Evolutionary conservation across 2,888 invertebrate species (phyloP).

Genomic region (Eupithecia subumbrata): DNA sequence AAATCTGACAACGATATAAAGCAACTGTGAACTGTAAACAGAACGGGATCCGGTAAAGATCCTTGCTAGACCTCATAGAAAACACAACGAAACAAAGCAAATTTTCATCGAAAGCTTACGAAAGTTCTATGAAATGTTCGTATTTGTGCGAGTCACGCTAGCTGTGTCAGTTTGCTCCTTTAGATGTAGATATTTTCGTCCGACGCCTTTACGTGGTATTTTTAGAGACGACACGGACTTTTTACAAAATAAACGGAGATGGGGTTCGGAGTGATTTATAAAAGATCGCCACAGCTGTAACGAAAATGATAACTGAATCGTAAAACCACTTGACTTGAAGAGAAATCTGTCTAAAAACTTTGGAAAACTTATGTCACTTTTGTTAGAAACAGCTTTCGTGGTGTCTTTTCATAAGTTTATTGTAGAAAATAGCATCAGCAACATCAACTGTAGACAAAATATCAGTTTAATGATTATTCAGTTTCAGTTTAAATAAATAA

Average conservation of each 20-base stretch:
- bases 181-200: constrained; percentile 68
- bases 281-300: constrained; percentile 45
- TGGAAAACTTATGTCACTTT: neutral
- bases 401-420: neutral
- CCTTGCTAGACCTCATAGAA: constrained; percentile 16
- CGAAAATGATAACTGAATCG: constrained; percentile 21
- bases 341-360: neutral
- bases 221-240: constrained; percentile 77
- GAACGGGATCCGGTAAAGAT: constrained; percentile 11
- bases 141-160: constrained; percentile 34
- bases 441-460: neutral
- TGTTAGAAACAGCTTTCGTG: neutral
- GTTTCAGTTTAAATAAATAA: too few species aligned
- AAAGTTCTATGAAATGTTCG: constrained; percentile 18
- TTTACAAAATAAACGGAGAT: constrained; percentile 80
- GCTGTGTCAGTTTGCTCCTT: constrained; percentile 39
- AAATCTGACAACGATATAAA: constrained; percentile 1
- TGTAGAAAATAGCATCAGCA: neutral
- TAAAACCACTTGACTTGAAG: constrained; percentile 19
- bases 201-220: constrained; percentile 75
- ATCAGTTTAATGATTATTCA: neutral
- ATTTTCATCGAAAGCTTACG: neutral
- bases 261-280: constrained; percentile 70
- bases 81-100: neutral
- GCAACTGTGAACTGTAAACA: constrained; percentile 1